phyloP scores from a whole-genome alignment of 2,888 invertebrate genomes.

The Drosophila recens region DNA sequence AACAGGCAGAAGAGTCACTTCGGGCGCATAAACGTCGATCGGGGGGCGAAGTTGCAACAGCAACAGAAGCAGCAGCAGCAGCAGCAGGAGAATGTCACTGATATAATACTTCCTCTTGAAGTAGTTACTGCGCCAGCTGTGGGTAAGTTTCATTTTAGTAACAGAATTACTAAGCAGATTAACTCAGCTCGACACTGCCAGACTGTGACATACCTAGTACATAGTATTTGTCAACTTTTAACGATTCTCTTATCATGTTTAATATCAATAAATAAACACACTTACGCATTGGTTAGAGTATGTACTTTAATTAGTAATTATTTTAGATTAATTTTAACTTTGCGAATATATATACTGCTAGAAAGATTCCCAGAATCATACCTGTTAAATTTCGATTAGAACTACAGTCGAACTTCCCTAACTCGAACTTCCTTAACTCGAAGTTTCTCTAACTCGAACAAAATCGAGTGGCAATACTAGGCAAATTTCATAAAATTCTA shows the following conservation, averaged over 20 bases:
- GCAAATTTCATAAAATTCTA: too few relatives aligned
- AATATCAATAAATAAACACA: too few relatives aligned
- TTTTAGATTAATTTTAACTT: too few relatives aligned
- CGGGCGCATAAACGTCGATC: constrained; percentile 67
- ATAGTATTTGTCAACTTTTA: not conserved
- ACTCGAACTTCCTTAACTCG: too few relatives aligned
- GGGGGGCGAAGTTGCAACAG: not conserved
- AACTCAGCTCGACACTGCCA: not conserved
- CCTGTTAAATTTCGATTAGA: too few relatives aligned
- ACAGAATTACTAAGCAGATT: not conserved
- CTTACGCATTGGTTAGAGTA: too few relatives aligned
- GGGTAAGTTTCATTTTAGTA: constrained; percentile 40
- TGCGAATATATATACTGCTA: too few relatives aligned
- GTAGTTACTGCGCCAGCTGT: constrained; percentile 30
- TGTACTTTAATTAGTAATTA: too few relatives aligned
- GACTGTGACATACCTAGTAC: not conserved
- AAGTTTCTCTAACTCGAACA: too few relatives aligned
- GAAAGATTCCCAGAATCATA: too few relatives aligned
- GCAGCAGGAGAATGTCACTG: not conserved
- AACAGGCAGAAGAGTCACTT: constrained; percentile 67
- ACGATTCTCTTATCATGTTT: not conserved
- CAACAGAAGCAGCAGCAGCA: not conserved
- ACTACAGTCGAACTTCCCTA: too few relatives aligned
- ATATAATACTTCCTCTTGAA: not conserved
- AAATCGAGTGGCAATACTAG: too few relatives aligned